These are phyloP conservation scores for Ichneumoninae sp. DNA, from an alignment of 2,888 invertebrate genomes.

Conservation along the genomic window DNA sequence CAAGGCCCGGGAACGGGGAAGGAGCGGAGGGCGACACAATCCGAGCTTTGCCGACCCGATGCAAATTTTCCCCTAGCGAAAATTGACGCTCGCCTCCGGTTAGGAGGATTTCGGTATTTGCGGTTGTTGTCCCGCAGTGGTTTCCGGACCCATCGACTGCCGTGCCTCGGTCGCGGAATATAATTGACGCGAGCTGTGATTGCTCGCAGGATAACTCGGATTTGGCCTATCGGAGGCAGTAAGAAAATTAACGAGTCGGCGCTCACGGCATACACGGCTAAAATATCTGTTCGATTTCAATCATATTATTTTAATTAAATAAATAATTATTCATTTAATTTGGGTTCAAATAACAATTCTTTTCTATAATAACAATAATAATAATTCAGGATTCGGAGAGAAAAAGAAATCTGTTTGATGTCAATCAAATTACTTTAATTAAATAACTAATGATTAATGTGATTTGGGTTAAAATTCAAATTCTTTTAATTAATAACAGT, in stretches of 20 bases:
- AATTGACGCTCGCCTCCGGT: conserved; percentile 35
- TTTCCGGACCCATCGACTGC: conserved; percentile 15
- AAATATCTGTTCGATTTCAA: no score
- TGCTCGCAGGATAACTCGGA: neutral
- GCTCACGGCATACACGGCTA: neutral
- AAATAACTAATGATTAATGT: no score
- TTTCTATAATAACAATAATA: no score
- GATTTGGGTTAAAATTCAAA: no score
- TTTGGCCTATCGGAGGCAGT: neutral
- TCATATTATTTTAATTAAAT: no score
- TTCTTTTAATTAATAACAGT: no score
- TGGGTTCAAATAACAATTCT: no score
- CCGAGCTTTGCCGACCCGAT: conserved; percentile 8
- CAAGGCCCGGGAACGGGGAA: conserved; percentile 26
- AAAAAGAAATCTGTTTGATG: no score
- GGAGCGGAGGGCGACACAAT: conserved; percentile 29
- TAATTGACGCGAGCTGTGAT: conserved; percentile 15
- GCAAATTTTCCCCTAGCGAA: conserved; percentile 39
- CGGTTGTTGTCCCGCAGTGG: conserved; percentile 19
- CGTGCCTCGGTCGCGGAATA: neutral
- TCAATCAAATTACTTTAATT: no score
- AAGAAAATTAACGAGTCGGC: neutral
- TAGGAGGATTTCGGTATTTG: conserved; percentile 48
- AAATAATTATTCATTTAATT: no score
- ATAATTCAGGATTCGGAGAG: no score